These are phyloP conservation scores for Melangyna quadrimaculata DNA, from an alignment of 2,888 invertebrate genomes.

Conservation along the genomic window DNA sequence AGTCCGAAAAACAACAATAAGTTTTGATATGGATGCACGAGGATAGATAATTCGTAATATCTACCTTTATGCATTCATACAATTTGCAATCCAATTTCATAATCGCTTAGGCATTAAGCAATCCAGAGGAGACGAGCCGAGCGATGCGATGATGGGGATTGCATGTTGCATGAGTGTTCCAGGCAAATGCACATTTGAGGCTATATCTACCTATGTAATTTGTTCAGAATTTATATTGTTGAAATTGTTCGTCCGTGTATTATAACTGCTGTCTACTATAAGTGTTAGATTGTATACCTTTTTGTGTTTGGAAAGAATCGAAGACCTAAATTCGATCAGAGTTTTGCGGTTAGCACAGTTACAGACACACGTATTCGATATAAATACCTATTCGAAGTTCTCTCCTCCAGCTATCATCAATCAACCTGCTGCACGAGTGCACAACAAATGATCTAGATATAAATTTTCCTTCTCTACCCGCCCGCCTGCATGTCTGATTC, in stretches of 20 bases:
- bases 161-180: slow-evolving; percentile 57
- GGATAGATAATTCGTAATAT: background rate
- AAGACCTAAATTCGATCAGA: slow-evolving; percentile 58
- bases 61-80: background rate
- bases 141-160: slow-evolving; percentile 14
- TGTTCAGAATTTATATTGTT: slow-evolving; percentile 33
- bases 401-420: slow-evolving; percentile 19
- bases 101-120: slow-evolving; percentile 58
- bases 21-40: slow-evolving; percentile 17
- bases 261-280: background rate
- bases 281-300: background rate
- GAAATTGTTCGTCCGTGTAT: slow-evolving; percentile 26
- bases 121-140: slow-evolving; percentile 38
- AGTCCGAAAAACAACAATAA: slow-evolving; percentile 5
- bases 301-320: slow-evolving; percentile 19
- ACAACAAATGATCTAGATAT: slow-evolving; percentile 63
- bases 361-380: background rate
- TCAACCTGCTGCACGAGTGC: slow-evolving; percentile 31
- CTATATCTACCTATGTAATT: slow-evolving; percentile 9
- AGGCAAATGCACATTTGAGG: slow-evolving; percentile 57
- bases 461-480: background rate
- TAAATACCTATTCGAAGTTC: background rate
- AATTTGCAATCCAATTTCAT: slow-evolving; percentile 58
- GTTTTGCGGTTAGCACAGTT: slow-evolving; percentile 42
- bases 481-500: background rate